phyloP scores from a whole-genome alignment of 2,113 vertebrate genomes.

The Ramphastos sulfuratus region DNA sequence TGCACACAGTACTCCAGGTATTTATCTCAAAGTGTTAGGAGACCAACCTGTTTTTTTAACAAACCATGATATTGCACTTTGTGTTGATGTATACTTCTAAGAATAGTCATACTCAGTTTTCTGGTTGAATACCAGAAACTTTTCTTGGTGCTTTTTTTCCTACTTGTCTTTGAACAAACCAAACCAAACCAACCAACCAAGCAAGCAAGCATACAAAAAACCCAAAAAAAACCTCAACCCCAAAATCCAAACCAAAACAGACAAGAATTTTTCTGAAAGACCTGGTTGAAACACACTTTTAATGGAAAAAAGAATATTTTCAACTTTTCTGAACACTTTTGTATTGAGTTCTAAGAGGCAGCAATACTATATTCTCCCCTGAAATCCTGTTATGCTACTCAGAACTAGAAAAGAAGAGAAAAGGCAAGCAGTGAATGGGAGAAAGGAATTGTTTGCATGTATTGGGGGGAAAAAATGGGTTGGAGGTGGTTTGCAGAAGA shows the following conservation, averaged over 20 bases:
- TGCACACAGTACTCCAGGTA: too few species aligned
- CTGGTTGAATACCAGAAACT: background rate
- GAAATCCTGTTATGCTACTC: background rate
- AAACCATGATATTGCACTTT: background rate
- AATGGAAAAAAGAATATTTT: background rate
- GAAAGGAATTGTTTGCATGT: background rate
- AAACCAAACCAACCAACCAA: too few species aligned
- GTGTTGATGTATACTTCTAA: background rate
- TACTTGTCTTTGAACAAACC: background rate
- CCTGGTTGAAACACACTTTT: background rate
- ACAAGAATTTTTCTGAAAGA: background rate
- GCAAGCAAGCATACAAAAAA: too few species aligned
- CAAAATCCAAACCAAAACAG: too few species aligned
- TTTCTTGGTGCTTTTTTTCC: background rate
- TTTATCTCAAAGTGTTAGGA: background rate
- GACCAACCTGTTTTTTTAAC: background rate
- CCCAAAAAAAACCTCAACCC: too few species aligned
- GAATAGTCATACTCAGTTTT: background rate
- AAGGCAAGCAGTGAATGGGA: background rate
- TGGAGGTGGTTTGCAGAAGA: background rate
- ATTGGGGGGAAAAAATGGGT: rapidly evolving
- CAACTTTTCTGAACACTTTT: background rate
- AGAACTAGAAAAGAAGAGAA: background rate
- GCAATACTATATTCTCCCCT: background rate
- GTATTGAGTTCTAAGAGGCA: background rate